A percentile compares a stretch with the other conserved stretches of the same genome.
phyloP scores from a whole-genome alignment of 2,797 vertebrate species.

The Eulemur albifrons region DNA sequence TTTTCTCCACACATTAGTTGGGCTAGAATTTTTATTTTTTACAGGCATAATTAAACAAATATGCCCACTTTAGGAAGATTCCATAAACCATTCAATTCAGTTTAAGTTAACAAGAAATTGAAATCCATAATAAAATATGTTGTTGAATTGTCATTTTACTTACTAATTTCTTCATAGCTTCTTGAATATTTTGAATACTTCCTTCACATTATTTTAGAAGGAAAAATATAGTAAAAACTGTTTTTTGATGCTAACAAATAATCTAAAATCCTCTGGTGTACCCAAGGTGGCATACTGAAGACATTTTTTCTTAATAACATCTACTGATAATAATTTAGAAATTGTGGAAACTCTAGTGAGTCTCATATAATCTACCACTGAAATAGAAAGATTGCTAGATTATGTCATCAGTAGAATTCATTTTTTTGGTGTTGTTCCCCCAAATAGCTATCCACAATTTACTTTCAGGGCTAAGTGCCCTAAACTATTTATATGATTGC shows the following conservation, averaged over 20 bases:
- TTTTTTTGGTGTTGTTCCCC: background rate
- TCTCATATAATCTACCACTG: background rate
- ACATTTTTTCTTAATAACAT: background rate
- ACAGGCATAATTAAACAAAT: constrained; percentile 70
- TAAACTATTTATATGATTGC: constrained; percentile 21
- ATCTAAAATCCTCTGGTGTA: constrained; percentile 9
- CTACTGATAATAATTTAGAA: constrained; percentile 4
- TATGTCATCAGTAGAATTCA: background rate
- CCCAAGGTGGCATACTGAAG: background rate
- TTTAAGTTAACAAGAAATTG: constrained; percentile 51
- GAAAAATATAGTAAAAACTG: constrained; percentile 26
- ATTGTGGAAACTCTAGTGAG: background rate
- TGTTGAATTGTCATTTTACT: constrained; percentile 21
- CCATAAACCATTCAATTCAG: constrained; percentile 36
- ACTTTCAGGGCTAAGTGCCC: background rate
- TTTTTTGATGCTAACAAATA: constrained; percentile 44
- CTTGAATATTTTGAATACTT: constrained; percentile 46
- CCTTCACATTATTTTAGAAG: constrained; percentile 42
- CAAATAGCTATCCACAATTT: background rate
- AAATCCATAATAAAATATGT: constrained; percentile 65
- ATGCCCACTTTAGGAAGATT: constrained; percentile 19
- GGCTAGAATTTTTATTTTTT: constrained; percentile 62
- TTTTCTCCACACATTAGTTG: constrained; percentile 56
- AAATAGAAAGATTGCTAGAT: background rate
- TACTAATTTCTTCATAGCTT: constrained; percentile 45